Evolutionary conservation across 2,888 invertebrate species (phyloP).

Genomic region (Cephonodes hylas): DNA sequence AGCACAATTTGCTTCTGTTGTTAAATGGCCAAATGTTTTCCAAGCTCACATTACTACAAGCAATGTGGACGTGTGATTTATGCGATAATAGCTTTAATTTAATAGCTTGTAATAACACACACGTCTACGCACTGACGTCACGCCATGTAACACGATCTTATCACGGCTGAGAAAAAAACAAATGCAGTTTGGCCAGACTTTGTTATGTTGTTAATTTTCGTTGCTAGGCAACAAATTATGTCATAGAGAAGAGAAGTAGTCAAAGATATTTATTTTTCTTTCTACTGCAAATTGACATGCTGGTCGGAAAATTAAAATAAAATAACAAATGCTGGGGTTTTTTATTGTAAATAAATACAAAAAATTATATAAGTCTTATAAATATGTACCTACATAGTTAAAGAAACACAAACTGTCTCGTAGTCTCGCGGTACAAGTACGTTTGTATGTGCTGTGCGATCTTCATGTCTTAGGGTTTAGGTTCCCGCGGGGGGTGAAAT

Average conservation of each 20-base stretch:
- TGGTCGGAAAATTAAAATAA: no score
- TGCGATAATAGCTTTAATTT: background rate
- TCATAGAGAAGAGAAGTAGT: background rate
- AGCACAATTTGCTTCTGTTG: background rate
- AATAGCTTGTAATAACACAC: background rate
- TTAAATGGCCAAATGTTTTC: background rate
- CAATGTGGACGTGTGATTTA: background rate
- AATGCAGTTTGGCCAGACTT: background rate
- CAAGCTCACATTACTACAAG: background rate
- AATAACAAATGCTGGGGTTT: no score
- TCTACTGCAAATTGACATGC: background rate
- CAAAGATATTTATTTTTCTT: background rate
- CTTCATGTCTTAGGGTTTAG: no score
- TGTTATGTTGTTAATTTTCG: background rate
- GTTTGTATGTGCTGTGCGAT: no score
- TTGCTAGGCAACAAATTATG: background rate
- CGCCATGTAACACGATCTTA: background rate
- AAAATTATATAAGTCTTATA: no score
- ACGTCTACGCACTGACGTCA: background rate
- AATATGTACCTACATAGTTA: no score
- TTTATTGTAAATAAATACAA: no score
- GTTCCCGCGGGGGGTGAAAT: no score
- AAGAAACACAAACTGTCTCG: no score
- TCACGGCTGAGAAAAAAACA: background rate
- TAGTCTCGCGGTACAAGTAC: no score